Conservation (phyloP, 2,797 vertebrate genomes). For the Aldrovandia affinis region DNA sequence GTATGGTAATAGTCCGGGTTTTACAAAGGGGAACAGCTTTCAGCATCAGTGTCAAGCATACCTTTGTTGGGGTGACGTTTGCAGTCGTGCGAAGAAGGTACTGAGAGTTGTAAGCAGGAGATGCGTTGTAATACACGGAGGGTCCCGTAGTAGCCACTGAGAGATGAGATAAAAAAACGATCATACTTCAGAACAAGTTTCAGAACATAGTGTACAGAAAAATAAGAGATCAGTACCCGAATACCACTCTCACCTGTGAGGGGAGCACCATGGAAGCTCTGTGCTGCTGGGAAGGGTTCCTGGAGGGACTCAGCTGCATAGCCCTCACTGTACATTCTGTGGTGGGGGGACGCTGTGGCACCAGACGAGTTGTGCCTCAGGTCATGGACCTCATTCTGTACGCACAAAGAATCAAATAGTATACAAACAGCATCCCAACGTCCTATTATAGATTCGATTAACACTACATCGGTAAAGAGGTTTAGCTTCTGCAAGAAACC, state of each 20-base stretch:
- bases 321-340: constrained; percentile 82
- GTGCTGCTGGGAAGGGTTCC: constrained; percentile 84
- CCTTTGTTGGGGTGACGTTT: constrained; percentile 96
- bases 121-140: constrained; percentile 89
- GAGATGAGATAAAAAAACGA: constrained; percentile 35
- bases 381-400: constrained; percentile 94
- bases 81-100: constrained; percentile 91
- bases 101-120: constrained; percentile 93
- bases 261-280: constrained; percentile 88
- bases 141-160: constrained; percentile 91
- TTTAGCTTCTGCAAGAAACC: no score
- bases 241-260: constrained; percentile 80
- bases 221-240: neutral
- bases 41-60: constrained; percentile 50
- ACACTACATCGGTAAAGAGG: no score
- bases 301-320: constrained; percentile 81
- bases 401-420: constrained; percentile 27
- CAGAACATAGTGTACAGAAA: neutral
- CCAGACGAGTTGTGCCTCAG: constrained; percentile 83
- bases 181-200: neutral
- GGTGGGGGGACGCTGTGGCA: constrained; percentile 74
- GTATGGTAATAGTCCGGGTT: no score
- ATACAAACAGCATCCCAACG: no score
- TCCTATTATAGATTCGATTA: no score
- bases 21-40: no score